Evolutionary conservation across 1,140 invertebrate species (phyloP).

Genomic region (Lasaia peninsularis): DNA sequence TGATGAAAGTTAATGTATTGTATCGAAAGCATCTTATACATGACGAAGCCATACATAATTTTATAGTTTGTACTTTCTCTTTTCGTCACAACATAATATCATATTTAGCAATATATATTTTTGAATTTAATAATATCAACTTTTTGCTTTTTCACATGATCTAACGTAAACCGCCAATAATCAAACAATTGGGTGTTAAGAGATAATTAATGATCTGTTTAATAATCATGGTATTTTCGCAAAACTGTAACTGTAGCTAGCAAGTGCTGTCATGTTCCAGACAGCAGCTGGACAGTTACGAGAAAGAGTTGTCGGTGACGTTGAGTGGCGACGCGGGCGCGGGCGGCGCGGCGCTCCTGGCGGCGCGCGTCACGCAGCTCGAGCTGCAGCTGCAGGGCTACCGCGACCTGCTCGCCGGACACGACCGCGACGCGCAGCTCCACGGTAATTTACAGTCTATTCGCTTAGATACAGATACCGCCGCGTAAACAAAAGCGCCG

Average conservation of each 20-base stretch:
- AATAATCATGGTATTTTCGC: background rate
- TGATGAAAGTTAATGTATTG: background rate
- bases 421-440: slow-evolving; percentile 80
- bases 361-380: slow-evolving; percentile 80
- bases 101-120: too few species aligned
- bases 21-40: too few species aligned
- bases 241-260: background rate
- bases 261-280: slow-evolving; percentile 62
- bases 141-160: too few species aligned
- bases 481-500: too few species aligned
- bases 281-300: slow-evolving; percentile 88
- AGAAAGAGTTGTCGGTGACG: slow-evolving; percentile 85
- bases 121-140: too few species aligned
- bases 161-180: too few species aligned
- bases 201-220: too few species aligned
- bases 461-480: background rate
- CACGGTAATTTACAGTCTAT: slow-evolving; percentile 31
- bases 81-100: too few species aligned
- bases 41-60: too few species aligned
- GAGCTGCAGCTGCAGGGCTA: slow-evolving; percentile 82
- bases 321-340: slow-evolving; percentile 49
- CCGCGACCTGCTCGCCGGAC: slow-evolving; percentile 81
- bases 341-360: slow-evolving; percentile 60
- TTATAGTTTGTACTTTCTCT: too few species aligned
- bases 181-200: too few species aligned